These are phyloP conservation scores for Sphaerodactylus townsendi DNA, from an alignment of 2,113 vertebrate genomes.

Conservation along the genomic window DNA sequence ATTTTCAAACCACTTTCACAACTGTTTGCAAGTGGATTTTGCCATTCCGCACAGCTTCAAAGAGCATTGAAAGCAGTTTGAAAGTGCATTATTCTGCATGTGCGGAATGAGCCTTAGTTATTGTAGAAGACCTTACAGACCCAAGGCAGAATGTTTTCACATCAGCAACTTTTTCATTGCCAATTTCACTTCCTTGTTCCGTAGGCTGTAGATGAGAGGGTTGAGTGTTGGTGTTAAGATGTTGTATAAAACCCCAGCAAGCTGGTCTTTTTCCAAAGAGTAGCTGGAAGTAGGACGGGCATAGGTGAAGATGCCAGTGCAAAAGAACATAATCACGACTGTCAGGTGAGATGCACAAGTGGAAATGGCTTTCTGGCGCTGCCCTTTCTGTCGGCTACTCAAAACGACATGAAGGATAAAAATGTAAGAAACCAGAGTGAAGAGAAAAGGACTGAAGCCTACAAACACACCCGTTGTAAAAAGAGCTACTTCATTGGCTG, in stretches of 20 bases:
- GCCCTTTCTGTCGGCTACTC: not conserved
- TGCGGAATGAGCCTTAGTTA: no score
- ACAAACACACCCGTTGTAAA: constrained; percentile 37
- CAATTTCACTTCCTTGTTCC: constrained; percentile 50
- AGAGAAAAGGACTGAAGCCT: constrained; percentile 21
- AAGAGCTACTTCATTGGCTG: constrained; percentile 19
- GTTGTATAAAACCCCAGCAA: constrained; percentile 46
- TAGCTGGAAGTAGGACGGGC: constrained; percentile 37
- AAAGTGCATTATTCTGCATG: no score
- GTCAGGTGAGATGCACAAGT: constrained; percentile 47
- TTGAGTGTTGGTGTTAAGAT: constrained; percentile 63
- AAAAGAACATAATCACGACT: constrained; percentile 37
- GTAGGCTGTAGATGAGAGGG: constrained; percentile 63
- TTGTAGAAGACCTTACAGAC: not conserved
- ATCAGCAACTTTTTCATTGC: not conserved
- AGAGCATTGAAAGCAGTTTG: no score
- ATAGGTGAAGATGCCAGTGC: constrained; percentile 44
- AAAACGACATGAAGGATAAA: constrained; percentile 18
- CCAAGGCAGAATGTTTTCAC: not conserved
- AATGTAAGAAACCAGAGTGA: constrained; percentile 36
- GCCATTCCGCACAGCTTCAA: no score
- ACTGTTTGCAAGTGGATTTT: no score
- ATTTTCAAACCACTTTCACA: no score
- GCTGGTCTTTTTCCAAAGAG: constrained; percentile 4
- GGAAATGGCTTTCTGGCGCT: constrained; percentile 29